Evolutionary conservation across 1,140 invertebrate species (phyloP), one percentile per base, ranked within the genome.

Genomic region (Zaprionus tsacasi): DNA sequence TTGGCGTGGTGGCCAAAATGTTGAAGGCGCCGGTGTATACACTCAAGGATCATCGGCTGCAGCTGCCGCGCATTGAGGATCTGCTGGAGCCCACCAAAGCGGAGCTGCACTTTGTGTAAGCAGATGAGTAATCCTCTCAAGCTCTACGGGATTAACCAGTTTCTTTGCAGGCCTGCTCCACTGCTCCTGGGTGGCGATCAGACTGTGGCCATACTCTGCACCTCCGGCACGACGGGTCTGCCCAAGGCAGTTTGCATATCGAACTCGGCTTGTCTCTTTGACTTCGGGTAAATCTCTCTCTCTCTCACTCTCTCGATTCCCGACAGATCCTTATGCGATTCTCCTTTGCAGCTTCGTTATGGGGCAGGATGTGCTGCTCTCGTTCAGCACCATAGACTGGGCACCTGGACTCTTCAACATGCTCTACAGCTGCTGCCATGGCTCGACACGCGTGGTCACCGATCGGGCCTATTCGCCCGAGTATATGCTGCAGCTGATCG

Each of bases 161-260:
- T 13, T 15, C 45, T 50, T 68, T 75, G 25, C 25, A 92, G 91
- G 17, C 91, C 91, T 1, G 85, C 89, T 7, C 74, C 70, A 0
- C 77, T 92, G 3, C 69, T 79, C 30, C 58, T 88, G 30, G 91
- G 91, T 6, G 86, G 82, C 0, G 91, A 92, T 64, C 85, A 92
- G 60, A 91, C 88, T 5, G 88, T 91, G 11, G 79, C 91, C 6
- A 92, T 94, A 67, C 76, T 94, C 0, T 93, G 90, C 61, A 94
- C 96, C 0, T 96, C 95, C 63, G 96, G 96, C 12, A 97, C 96
- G 2, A 97, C 96, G 27, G 96, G 97, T 45, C 85, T 95, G 13
- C 96, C 97, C 0, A 97, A 97, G 93, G 96, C 96, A 15, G 96
- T 96, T 0, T 94, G 95, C 91, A 92, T 97, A 3, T 96, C 96